Evolutionary conservation across 2,113 vertebrate species (phyloP).

Genomic region (Tupaia chinensis): DNA sequence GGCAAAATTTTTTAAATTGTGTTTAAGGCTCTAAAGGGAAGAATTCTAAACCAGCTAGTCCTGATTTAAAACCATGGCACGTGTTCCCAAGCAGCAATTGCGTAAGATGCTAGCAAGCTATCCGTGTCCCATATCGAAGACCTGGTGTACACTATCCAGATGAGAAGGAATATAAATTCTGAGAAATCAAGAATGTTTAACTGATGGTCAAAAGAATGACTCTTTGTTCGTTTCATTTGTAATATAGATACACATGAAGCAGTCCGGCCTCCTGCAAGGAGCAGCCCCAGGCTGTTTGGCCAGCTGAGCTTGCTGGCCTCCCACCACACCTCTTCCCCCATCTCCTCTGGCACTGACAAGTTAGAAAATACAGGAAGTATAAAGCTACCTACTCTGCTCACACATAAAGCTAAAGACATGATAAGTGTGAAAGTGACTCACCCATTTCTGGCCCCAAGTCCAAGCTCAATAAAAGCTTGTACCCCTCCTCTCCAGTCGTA

Average conservation of each 20-base stretch:
- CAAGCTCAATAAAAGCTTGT: slow-evolving; percentile 12
- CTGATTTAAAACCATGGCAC: neutral
- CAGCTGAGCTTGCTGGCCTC: too few relatives aligned
- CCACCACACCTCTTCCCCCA: fast-evolving
- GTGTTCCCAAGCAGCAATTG: neutral
- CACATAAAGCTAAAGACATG: neutral
- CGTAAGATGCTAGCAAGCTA: neutral
- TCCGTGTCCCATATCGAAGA: neutral
- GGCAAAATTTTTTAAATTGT: neutral
- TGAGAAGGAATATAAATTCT: neutral
- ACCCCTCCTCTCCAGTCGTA: neutral
- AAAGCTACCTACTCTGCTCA: neutral
- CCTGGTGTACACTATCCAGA: neutral
- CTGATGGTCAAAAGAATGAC: neutral
- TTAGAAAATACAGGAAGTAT: neutral
- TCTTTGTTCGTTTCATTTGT: neutral
- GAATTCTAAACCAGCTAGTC: neutral
- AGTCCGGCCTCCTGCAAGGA: neutral
- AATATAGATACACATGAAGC: neutral
- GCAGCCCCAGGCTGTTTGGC: neutral
- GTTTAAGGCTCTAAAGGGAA: neutral
- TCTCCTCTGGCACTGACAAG: neutral
- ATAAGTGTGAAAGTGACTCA: neutral
- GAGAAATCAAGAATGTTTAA: neutral
- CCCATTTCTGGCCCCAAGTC: neutral